Conservation (phyloP, 2,797 vertebrate genomes). For the Coendou prehensilis region DNA sequence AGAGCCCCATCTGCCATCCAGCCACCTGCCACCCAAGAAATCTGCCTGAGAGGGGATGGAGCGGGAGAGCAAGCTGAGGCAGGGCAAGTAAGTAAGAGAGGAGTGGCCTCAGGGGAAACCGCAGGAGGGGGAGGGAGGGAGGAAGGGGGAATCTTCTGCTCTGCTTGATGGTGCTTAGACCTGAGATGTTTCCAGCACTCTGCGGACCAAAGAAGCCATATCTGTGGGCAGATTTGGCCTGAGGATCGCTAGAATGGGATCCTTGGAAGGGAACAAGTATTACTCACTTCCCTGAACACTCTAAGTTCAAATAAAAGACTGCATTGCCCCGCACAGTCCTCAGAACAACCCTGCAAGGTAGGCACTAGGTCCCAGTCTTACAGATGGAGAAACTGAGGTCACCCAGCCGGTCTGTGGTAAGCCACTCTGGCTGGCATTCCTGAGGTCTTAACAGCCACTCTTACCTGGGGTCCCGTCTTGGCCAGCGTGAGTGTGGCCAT, state of each 20-base stretch:
- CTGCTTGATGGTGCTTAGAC: not conserved
- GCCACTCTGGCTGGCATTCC: not conserved
- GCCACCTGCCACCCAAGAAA: not conserved
- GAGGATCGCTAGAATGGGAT: not conserved
- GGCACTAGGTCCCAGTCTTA: too few relatives aligned
- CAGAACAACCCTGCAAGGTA: too few relatives aligned
- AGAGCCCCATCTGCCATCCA: not conserved
- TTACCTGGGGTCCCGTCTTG: not conserved
- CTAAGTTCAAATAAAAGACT: not conserved
- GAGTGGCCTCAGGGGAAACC: too few relatives aligned
- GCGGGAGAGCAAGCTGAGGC: not conserved
- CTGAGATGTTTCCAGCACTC: not conserved
- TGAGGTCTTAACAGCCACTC: not conserved
- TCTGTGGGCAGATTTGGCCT: not conserved
- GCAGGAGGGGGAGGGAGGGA: accelerated
- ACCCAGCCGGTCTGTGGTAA: accelerated
- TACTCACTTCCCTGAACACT: not conserved
- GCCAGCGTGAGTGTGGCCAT: not conserved
- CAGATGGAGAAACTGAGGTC: not conserved
- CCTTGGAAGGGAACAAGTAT: too few relatives aligned
- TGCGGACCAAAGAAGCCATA: not conserved
- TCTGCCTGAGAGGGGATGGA: not conserved
- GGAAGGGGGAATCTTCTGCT: too few relatives aligned
- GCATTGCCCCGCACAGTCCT: not conserved
- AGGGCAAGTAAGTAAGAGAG: not conserved